Percentiles rank a stretch among this genome's conserved stretches.
phyloP scores from a whole-genome alignment of 2,113 vertebrate genomes.

The Chaetura pelagica region DNA sequence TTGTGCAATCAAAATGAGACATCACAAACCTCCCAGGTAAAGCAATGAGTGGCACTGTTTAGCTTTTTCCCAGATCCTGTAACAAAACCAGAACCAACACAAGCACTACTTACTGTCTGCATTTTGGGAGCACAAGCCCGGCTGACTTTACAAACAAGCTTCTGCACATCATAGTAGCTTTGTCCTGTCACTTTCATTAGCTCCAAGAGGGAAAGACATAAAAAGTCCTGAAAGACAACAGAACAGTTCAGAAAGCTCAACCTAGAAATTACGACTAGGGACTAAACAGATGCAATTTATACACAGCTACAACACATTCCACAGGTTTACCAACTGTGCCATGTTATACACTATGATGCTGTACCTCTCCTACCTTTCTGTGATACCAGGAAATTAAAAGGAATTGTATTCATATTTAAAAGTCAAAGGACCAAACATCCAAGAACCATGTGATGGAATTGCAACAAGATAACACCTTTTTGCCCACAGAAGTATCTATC shows the following conservation, averaged over 20 bases:
- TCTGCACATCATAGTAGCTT: slow-evolving; percentile 74
- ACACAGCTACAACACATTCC: neutral
- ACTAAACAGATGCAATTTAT: neutral
- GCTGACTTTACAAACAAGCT: slow-evolving; percentile 79
- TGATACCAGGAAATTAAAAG: neutral
- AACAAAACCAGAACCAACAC: neutral
- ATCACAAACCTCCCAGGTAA: neutral
- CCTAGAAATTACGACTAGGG: neutral
- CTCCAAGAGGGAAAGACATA: slow-evolving; percentile 80
- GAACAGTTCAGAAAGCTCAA: neutral
- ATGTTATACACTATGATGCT: neutral
- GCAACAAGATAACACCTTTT: neutral
- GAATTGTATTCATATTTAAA: neutral
- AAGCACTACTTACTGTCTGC: slow-evolving; percentile 75
- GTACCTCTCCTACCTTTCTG: neutral
- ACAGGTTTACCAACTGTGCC: neutral
- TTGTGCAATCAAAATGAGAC: neutral
- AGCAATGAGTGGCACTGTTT: neutral
- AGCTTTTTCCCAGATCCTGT: neutral
- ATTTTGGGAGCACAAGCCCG: slow-evolving; percentile 80
- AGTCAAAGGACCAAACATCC: neutral
- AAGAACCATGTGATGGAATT: neutral
- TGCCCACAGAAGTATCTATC: neutral
- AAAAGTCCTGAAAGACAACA: slow-evolving; percentile 76
- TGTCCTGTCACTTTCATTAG: slow-evolving; percentile 82